Conservation (phyloP, 2,797 vertebrate species). For the Ctenochaetus hawaiiensis region DNA sequence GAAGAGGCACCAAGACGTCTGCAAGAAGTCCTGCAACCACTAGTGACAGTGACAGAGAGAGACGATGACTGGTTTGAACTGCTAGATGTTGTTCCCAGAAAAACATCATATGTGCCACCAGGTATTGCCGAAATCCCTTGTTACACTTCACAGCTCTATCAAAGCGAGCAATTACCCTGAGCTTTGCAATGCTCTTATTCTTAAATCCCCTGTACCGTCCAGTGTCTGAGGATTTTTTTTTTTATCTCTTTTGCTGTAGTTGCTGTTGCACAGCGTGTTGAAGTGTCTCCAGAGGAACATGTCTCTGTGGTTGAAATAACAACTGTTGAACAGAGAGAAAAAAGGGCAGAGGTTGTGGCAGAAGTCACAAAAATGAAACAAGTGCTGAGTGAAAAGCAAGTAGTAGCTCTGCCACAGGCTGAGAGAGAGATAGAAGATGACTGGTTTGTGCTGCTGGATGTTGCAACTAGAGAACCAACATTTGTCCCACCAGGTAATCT, state of each 20-base stretch:
- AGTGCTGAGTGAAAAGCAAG: constrained; percentile 14
- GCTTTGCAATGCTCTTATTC: constrained; percentile 21
- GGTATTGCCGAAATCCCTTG: constrained; percentile 52
- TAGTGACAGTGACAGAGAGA: constrained; percentile 8
- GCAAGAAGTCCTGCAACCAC: constrained; percentile 28
- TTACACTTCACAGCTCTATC: constrained; percentile 3
- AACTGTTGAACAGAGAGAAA: constrained; percentile 30
- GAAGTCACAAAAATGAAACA: constrained; percentile 37
- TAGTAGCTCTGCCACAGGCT: constrained; percentile 5
- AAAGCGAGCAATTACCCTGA: constrained; percentile 23
- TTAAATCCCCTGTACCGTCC: not conserved
- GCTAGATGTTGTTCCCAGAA: constrained; percentile 61
- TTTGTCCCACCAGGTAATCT: constrained; percentile 68
- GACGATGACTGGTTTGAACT: constrained; percentile 76
- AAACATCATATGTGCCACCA: constrained; percentile 52
- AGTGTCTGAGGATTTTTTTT: constrained; percentile 32
- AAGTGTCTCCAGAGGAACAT: constrained; percentile 35
- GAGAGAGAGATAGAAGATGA: constrained; percentile 65
- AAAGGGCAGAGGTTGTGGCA: constrained; percentile 25
- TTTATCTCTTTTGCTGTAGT: constrained; percentile 47
- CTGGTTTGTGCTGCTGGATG: constrained; percentile 75
- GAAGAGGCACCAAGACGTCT: constrained; percentile 9
- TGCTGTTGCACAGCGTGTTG: constrained; percentile 25
- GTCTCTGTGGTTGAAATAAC: constrained; percentile 39
- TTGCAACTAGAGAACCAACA: constrained; percentile 45